These are phyloP conservation scores for Eublepharis macularius DNA, from an alignment of 2,113 vertebrate species.

Conservation along the genomic window DNA sequence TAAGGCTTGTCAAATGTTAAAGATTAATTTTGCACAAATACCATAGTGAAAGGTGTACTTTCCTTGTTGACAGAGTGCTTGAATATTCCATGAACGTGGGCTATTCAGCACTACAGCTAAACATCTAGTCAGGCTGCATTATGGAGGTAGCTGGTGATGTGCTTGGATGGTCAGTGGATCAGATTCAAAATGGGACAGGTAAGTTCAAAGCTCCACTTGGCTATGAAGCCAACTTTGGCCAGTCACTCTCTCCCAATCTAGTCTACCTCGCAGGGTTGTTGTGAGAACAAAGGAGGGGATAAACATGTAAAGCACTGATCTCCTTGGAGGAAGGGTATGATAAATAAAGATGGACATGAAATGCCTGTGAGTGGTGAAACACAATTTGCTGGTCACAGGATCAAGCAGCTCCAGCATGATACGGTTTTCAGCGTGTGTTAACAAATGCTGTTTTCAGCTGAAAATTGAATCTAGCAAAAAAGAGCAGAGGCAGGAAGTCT, in stretches of 20 bases:
- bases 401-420: background rate
- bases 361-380: background rate
- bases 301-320: no score
- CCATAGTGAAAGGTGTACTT: background rate
- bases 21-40: background rate
- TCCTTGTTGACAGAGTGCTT: background rate
- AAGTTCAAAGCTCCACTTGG: no score
- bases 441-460: background rate
- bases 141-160: no score
- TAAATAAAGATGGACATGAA: background rate
- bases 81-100: background rate
- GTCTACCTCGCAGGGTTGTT: no score
- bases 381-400: background rate
- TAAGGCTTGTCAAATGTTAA: background rate
- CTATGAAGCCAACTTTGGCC: no score
- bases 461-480: background rate
- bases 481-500: background rate
- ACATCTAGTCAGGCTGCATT: background rate
- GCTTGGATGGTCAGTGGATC: no score
- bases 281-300: no score
- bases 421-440: background rate
- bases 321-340: no score
- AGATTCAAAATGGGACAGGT: no score
- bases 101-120: background rate
- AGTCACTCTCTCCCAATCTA: no score